phyloP scores from a whole-genome alignment of 2,888 invertebrate genomes.

The Omphaloscelis lunosa region DNA sequence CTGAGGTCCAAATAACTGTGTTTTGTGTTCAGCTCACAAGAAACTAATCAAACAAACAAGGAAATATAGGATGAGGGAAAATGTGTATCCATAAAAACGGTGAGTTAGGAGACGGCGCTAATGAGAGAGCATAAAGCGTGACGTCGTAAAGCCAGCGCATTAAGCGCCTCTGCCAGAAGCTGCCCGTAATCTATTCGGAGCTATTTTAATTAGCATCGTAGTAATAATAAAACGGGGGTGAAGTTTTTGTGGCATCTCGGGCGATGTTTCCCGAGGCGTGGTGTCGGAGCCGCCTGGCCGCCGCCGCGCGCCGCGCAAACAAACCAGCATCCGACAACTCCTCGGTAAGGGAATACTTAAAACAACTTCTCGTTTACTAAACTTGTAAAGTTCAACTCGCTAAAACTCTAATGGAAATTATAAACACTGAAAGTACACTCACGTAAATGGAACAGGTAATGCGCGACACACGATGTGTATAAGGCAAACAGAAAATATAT shows the following conservation, averaged over 20 bases:
- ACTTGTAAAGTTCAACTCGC: conserved; percentile 78
- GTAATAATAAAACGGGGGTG: conserved; percentile 86
- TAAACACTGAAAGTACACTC: conserved; percentile 73
- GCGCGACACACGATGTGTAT: conserved; percentile 4
- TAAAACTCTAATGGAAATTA: conserved; percentile 79
- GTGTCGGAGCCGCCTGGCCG: conserved; percentile 72
- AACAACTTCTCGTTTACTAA: conserved; percentile 82
- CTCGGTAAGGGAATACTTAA: conserved; percentile 83
- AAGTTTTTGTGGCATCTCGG: conserved; percentile 88
- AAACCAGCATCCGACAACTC: conserved; percentile 67
- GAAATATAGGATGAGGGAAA: conserved; percentile 75
- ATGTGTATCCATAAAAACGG: conserved; percentile 84
- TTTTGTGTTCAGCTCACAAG: conserved; percentile 47
- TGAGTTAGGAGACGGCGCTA: conserved; percentile 85
- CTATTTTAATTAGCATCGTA: conserved; percentile 90
- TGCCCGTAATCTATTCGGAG: conserved; percentile 89
- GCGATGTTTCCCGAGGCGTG: conserved; percentile 80
- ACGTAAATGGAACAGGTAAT: conserved; percentile 66
- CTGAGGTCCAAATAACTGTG: conserved; percentile 12
- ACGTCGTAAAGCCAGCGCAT: conserved; percentile 89
- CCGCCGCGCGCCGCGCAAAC: conserved; percentile 61
- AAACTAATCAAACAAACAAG: conserved; percentile 75
- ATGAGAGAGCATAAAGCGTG: conserved; percentile 89
- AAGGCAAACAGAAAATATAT: conserved; percentile 10
- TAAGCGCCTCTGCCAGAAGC: conserved; percentile 88